Percentiles rank a stretch among this genome's conserved stretches.
phyloP scores from a whole-genome alignment of 2,888 invertebrate genomes.

The Polyploca ridens region DNA sequence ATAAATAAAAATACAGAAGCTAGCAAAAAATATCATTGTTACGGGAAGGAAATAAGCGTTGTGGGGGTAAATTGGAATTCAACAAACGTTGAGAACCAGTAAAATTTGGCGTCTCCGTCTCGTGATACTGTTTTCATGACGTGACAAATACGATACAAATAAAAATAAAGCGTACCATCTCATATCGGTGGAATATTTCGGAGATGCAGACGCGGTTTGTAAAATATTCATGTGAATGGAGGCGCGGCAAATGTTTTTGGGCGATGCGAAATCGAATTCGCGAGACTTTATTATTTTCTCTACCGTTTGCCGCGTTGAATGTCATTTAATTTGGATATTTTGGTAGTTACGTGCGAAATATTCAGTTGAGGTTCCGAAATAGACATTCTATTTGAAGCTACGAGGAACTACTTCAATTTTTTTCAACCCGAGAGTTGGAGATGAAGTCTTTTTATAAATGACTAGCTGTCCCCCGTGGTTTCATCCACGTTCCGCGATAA shows the following conservation, averaged over 20 bases:
- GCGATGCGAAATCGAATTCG: slow-evolving; percentile 13
- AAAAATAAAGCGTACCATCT: slow-evolving; percentile 44
- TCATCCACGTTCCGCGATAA: no score
- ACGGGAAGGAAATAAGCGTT: slow-evolving; percentile 27
- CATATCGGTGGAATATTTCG: slow-evolving; percentile 23
- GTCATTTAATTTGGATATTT: slow-evolving; percentile 11
- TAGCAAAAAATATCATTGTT: slow-evolving; percentile 38
- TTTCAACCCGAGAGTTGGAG: no score
- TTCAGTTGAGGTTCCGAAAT: neutral
- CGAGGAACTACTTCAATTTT: neutral
- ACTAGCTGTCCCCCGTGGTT: no score
- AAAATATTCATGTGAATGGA: slow-evolving; percentile 20
- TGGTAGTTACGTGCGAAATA: neutral
- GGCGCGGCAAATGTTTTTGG: slow-evolving; percentile 16
- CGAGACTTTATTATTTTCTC: slow-evolving; percentile 12
- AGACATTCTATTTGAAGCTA: no score
- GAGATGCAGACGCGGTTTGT: slow-evolving; percentile 20
- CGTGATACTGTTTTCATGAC: slow-evolving; percentile 53
- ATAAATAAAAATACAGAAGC: no score
- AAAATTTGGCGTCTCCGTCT: slow-evolving; percentile 46
- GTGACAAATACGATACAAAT: slow-evolving; percentile 60
- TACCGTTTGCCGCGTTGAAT: slow-evolving; percentile 8
- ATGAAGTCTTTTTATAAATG: no score
- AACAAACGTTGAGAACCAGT: slow-evolving; percentile 35
- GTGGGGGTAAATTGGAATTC: slow-evolving; percentile 46